These are phyloP conservation scores for Microplitis mediator DNA, from an alignment of 1,140 invertebrate genomes.

Conservation along the genomic window DNA sequence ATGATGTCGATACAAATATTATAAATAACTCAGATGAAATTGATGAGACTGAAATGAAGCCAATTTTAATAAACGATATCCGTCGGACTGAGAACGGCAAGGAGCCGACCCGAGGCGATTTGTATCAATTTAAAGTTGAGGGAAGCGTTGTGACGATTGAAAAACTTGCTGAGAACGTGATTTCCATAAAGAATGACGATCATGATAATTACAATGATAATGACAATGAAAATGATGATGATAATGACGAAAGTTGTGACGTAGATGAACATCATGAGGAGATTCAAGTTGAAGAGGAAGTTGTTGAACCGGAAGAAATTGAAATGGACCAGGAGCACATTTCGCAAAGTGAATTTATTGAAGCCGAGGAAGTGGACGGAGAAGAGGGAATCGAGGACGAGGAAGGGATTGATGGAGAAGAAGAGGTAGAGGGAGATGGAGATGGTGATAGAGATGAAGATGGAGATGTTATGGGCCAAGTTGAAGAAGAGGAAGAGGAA, in stretches of 20 bases:
- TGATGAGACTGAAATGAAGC: slow-evolving; percentile 30
- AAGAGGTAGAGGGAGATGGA: neutral
- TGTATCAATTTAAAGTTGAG: slow-evolving; percentile 49
- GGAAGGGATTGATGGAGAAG: slow-evolving; percentile 2
- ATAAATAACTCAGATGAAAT: neutral
- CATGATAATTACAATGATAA: neutral
- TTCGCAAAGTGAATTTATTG: neutral
- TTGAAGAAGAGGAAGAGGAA: slow-evolving; percentile 1
- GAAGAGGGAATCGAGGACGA: neutral
- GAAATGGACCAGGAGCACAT: neutral
- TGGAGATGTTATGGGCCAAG: slow-evolving; percentile 2
- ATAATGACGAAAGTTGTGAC: too few species aligned
- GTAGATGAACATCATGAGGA: too few species aligned
- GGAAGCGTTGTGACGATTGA: slow-evolving; percentile 45
- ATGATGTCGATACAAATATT: slow-evolving; percentile 10
- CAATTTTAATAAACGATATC: slow-evolving; percentile 36
- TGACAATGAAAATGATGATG: neutral
- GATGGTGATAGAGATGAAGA: slow-evolving; percentile 5
- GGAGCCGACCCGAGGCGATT: slow-evolving; percentile 27
- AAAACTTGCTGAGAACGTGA: slow-evolving; percentile 36
- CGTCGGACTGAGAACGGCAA: neutral
- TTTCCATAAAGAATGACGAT: neutral
- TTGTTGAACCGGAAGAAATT: neutral
- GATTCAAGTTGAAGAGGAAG: too few species aligned
- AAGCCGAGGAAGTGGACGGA: slow-evolving; percentile 5